Evolutionary conservation across 2,797 vertebrate genomes (phyloP), one percentile per base, ranked within the genome.

Genomic region (Hozukius guyotensis): DNA sequence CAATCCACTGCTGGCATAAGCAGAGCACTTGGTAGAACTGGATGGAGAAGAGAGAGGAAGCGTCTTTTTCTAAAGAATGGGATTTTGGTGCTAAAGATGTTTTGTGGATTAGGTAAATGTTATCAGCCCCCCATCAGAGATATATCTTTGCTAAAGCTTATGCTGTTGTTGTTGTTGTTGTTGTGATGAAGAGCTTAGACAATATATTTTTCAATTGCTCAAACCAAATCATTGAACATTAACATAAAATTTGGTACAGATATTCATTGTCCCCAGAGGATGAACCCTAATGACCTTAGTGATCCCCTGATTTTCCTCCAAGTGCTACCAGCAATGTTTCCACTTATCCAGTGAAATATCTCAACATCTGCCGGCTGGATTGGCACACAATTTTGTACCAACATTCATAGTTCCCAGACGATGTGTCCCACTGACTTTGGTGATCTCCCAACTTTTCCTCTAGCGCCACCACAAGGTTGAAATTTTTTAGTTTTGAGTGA

Each of bases 1-100:
- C 55, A 77, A 42, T 75, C 46, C 32, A 38, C 6, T 55, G 64
- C 42, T 74, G 74, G 24, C 24, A 75, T 75, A 75, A 77, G 61
- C 32, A 32, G 32, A 72, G 4, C 59, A 55, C 77, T 70, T 61
- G 49, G 70, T 78, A 11, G 22, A 62, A 32, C 10, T n/a, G 27
- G 55, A 62, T 8, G n/a, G 20, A 71, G n/a, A 24, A 59, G 1
- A 12, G 53, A 65, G 46, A 36, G n/a, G 10, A 61, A 52, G 6
- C 32, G 38, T 56, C 29, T 69, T n/a, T 53, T 11, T 77, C 22
- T 27, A 24, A 78, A 72, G 1, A 11, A 18, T 13, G 65, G 49
- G n/a, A 8, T 64, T 52, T 38, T 9, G n/a, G n/a, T 38, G 8
- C 61, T 22, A 42, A 24, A 24, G 13, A 42, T 42, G 8, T 42